phyloP scores from a whole-genome alignment of 2,797 vertebrate species.

The Cheirogaleus major region DNA sequence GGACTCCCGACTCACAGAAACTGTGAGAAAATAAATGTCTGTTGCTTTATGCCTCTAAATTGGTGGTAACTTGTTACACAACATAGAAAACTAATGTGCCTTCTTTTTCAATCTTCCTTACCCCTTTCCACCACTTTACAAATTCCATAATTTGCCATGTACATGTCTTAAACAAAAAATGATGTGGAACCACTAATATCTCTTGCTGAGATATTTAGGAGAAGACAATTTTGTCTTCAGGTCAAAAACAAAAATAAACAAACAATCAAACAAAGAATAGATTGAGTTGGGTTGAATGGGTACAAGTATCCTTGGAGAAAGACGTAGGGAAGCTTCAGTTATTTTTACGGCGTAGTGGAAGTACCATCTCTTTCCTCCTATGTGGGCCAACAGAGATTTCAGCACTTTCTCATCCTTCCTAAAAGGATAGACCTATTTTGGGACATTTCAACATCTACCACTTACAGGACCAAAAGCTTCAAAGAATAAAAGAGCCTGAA shows the following conservation, averaged over 20 bases:
- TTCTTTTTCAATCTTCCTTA: background rate
- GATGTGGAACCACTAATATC: background rate
- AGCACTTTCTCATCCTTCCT: background rate
- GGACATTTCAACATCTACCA: background rate
- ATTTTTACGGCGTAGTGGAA: slow-evolving; percentile 24
- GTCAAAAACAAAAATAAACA: background rate
- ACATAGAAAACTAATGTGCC: background rate
- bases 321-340: background rate
- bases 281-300: background rate
- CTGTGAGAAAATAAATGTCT: background rate
- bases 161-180: background rate
- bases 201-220: slow-evolving; percentile 2
- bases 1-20: background rate
- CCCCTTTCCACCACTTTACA: background rate
- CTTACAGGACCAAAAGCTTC: background rate
- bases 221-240: background rate
- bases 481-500: background rate
- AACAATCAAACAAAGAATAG: background rate
- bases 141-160: background rate
- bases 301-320: background rate
- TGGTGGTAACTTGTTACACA: background rate
- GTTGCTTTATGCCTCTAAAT: background rate
- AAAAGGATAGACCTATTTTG: background rate
- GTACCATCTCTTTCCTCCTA: background rate
- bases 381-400: background rate